These are phyloP conservation scores for Labia minor DNA, from an alignment of 2,888 invertebrate species.

Conservation along the genomic window DNA sequence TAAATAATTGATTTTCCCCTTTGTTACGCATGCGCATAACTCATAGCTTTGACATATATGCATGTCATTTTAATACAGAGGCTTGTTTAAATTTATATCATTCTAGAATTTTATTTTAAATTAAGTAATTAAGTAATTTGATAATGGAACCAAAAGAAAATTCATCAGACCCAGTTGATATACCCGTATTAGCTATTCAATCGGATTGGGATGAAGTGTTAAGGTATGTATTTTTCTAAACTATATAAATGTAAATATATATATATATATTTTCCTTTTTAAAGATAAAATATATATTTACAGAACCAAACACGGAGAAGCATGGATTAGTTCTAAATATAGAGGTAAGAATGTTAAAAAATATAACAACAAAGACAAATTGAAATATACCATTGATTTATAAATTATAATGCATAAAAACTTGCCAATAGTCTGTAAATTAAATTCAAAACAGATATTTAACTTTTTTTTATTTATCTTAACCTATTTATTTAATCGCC, in stretches of 20 bases:
- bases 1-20: no score
- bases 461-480: no score
- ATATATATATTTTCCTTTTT: slow-evolving; percentile 30
- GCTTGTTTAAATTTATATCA: not conserved
- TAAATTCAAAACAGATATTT: no score
- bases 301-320: no score
- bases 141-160: not conserved
- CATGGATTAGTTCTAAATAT: slow-evolving; percentile 44
- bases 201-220: slow-evolving; percentile 46
- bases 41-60: not conserved
- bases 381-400: no score
- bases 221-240: slow-evolving; percentile 33
- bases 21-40: no score
- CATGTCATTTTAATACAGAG: not conserved
- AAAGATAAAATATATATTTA: slow-evolving; percentile 40
- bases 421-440: no score
- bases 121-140: not conserved
- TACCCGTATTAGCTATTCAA: slow-evolving; percentile 41
- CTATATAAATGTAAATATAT: slow-evolving; percentile 16
- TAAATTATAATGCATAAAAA: no score
- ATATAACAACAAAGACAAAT: not conserved
- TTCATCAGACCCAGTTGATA: not conserved
- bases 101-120: not conserved
- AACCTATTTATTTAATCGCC: no score
- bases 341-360: no score